phyloP scores from a whole-genome alignment of 2,888 invertebrate species.

The Acronicta alni region DNA sequence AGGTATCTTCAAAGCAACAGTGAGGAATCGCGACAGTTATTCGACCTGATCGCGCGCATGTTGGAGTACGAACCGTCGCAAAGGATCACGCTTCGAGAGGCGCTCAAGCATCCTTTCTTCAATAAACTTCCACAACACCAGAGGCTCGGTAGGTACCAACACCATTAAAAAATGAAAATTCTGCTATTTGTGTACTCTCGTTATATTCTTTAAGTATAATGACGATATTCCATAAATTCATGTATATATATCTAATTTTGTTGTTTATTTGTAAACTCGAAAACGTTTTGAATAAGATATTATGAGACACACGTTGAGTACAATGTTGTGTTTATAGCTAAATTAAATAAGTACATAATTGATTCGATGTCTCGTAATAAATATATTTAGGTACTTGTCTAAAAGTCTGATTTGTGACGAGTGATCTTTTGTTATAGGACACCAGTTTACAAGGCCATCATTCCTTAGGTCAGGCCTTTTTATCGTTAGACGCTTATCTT shows the following conservation, averaged over 20 bases:
- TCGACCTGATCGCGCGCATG: conserved; percentile 98
- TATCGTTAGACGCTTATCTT: conserved; percentile 76
- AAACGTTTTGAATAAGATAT: neutral
- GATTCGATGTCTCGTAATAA: too few relatives aligned
- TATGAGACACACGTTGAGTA: too few relatives aligned
- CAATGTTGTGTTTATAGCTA: too few relatives aligned
- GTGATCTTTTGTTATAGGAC: conserved; percentile 86
- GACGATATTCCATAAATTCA: too few relatives aligned
- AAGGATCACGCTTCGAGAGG: conserved; percentile 96
- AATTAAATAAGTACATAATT: too few relatives aligned
- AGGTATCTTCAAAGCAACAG: conserved; percentile 96
- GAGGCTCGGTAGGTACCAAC: conserved; percentile 90
- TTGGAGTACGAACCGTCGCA: conserved; percentile 98
- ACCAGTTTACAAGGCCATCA: conserved; percentile 87
- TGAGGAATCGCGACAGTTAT: conserved; percentile 97
- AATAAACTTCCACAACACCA: conserved; percentile 94
- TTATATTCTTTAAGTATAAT: too few relatives aligned
- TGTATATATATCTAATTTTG: too few relatives aligned
- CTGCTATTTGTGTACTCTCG: neutral
- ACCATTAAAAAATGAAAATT: neutral
- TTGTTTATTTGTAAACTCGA: too few relatives aligned
- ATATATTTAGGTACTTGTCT: conserved; percentile 5
- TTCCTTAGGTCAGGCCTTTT: conserved; percentile 86
- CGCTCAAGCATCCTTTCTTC: conserved; percentile 98
- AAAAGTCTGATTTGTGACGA: conserved; percentile 48